These are phyloP conservation scores for Tenthredo amoena DNA, from an alignment of 2,888 invertebrate genomes.

Conservation along the genomic window DNA sequence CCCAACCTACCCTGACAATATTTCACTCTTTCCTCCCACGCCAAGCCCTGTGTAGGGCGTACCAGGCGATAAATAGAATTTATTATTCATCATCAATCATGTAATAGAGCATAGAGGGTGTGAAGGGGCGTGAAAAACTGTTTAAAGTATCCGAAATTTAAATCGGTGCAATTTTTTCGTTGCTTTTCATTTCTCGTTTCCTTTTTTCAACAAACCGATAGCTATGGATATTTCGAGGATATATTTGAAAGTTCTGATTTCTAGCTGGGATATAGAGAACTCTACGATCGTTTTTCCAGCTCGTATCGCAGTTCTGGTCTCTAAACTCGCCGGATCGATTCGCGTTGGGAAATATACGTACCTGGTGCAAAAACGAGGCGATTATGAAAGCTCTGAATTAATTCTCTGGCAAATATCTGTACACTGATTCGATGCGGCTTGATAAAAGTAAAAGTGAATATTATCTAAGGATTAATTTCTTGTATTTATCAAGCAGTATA, in stretches of 20 bases:
- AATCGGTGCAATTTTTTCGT: neutral
- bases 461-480: neutral
- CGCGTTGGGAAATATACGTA: neutral
- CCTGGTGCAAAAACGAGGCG: neutral
- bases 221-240: neutral
- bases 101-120: neutral
- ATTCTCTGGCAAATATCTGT: neutral
- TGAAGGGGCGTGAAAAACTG: neutral
- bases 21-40: conserved; percentile 1
- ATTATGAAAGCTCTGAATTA: neutral
- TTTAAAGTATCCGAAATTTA: neutral
- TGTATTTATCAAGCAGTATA: neutral
- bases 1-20: neutral
- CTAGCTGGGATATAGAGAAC: neutral
- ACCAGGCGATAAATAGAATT: conserved; percentile 5
- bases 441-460: neutral
- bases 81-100: conserved; percentile 24
- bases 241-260: conserved; percentile 3
- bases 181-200: neutral
- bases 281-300: neutral
- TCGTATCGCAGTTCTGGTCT: neutral
- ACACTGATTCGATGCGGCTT: neutral
- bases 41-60: neutral
- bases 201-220: neutral
- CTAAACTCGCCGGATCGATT: neutral